These are phyloP conservation scores for Ammodytes dubius DNA, from an alignment of 2,113 vertebrate genomes.

Conservation along the genomic window DNA sequence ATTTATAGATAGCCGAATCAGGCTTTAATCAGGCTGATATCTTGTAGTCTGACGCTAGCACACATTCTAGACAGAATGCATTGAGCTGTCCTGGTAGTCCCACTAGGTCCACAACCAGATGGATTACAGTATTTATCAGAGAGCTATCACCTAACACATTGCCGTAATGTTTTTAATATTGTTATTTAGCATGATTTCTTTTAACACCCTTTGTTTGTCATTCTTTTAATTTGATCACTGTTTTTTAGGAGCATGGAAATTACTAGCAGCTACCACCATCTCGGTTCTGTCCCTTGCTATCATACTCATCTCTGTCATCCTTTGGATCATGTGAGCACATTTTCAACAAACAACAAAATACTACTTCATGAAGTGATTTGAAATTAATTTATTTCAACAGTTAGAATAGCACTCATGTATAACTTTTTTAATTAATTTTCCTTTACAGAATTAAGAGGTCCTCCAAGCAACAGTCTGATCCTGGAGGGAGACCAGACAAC, in stretches of 20 bases:
- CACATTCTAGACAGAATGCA: no score
- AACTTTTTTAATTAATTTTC: neutral
- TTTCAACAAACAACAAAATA: neutral
- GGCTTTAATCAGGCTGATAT: no score
- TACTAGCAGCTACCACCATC: neutral
- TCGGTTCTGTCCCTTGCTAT: neutral
- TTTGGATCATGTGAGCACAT: neutral
- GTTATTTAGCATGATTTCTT: no score
- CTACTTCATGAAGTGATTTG: neutral
- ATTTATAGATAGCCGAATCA: no score
- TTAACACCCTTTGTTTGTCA: neutral
- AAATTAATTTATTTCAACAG: neutral
- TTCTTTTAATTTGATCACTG: neutral
- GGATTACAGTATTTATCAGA: no score
- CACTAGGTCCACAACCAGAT: no score
- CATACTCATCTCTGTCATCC: neutral
- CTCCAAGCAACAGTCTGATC: neutral
- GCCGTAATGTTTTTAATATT: no score
- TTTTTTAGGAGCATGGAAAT: neutral
- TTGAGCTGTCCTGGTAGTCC: no score
- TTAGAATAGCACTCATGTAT: neutral
- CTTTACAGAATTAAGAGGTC: neutral
- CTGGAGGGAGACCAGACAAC: neutral
- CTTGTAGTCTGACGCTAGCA: no score
- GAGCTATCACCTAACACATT: no score